Conservation (phyloP, 2,888 invertebrate genomes). For the Agrotis segetum region DNA sequence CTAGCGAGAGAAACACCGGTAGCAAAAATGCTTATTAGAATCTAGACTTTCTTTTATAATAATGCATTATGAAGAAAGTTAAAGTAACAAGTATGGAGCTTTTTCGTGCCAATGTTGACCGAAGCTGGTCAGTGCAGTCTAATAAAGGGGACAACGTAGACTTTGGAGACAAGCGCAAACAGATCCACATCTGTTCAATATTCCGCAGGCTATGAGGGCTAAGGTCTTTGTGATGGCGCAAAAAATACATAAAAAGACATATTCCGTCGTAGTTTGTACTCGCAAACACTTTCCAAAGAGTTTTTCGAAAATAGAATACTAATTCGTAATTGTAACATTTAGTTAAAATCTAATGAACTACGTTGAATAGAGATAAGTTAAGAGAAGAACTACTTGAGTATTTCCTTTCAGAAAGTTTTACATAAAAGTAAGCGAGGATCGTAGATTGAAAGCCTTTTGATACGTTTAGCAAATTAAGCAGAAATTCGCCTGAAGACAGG, state of each 20-base stretch:
- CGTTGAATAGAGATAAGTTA: constrained; percentile 1
- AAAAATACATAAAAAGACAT: no score
- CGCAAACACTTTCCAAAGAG: not conserved
- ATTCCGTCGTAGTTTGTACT: not conserved
- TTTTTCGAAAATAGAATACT: not conserved
- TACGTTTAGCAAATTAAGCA: constrained; percentile 2
- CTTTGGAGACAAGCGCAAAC: constrained; percentile 67
- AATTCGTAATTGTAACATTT: constrained; percentile 1
- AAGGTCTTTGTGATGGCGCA: constrained; percentile 34
- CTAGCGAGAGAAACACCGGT: constrained; percentile 49
- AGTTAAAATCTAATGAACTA: not conserved
- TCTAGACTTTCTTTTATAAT: constrained; percentile 53
- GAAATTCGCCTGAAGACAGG: not conserved
- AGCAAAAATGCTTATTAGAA: constrained; percentile 50
- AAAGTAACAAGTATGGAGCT: constrained; percentile 61
- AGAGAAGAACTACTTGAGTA: not conserved
- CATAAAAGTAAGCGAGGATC: not conserved
- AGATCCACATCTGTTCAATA: constrained; percentile 70
- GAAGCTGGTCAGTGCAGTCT: constrained; percentile 65
- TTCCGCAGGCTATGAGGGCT: constrained; percentile 43
- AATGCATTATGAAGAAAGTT: constrained; percentile 56
- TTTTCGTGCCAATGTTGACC: constrained; percentile 71
- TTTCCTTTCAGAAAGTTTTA: constrained; percentile 15
- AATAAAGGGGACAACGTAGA: constrained; percentile 70
- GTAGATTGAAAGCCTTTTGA: constrained; percentile 22